Evolutionary conservation across 2,888 invertebrate genomes (phyloP).

Genomic region (Chouioia cunea): DNA sequence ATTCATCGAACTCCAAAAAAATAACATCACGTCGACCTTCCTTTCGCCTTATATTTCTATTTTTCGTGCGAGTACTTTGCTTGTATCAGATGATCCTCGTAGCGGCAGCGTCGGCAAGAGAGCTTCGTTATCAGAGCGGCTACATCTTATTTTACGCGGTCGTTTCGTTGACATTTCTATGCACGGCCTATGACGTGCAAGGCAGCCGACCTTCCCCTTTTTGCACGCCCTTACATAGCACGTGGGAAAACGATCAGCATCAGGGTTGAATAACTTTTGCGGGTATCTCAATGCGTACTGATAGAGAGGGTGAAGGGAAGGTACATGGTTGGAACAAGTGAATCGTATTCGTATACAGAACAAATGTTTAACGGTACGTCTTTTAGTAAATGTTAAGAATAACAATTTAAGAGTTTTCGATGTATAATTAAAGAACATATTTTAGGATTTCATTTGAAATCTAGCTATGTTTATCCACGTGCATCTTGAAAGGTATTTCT

Average conservation of each 20-base stretch:
- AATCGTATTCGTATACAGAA: no score
- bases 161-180: conserved; percentile 66
- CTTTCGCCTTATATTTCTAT: not conserved
- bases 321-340: no score
- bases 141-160: conserved; percentile 68
- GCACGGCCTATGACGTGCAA: conserved; percentile 67
- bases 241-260: conserved; percentile 48
- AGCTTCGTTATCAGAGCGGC: conserved; percentile 66
- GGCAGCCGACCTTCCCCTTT: conserved; percentile 60
- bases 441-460: no score
- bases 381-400: no score
- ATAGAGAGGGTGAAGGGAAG: no score
- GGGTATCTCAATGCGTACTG: conserved; percentile 8
- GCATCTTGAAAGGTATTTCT: no score
- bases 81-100: conserved; percentile 39
- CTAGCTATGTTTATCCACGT: no score
- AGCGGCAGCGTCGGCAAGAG: conserved; percentile 32
- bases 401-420: no score
- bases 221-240: conserved; percentile 59
- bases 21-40: not conserved
- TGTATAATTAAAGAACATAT: no score
- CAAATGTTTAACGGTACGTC: no score
- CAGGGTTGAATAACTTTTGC: not conserved
- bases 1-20: not conserved
- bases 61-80: not conserved